Percentiles rank a stretch among this genome's conserved stretches.
phyloP scores from a whole-genome alignment of 2,113 vertebrate genomes.

The Lepisosteus oculatus region DNA sequence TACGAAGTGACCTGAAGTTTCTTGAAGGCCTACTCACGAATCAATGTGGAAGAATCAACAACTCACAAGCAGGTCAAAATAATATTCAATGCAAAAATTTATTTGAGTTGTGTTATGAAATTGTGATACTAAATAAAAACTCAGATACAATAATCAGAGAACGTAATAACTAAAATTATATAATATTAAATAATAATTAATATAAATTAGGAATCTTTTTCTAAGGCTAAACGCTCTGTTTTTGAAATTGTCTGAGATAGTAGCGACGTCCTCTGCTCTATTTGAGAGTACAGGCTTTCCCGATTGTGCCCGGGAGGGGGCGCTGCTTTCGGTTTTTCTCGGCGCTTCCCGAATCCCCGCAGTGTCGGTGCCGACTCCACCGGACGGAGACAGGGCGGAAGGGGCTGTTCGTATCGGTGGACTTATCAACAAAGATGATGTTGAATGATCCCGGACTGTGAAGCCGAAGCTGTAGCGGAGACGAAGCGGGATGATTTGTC shows the following conservation, averaged over 20 bases:
- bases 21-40: too few species aligned
- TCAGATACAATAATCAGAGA: background rate
- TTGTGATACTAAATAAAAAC: too few species aligned
- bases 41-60: too few species aligned
- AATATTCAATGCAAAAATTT: too few species aligned
- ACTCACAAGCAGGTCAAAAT: too few species aligned
- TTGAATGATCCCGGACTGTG: background rate
- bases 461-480: slow-evolving; percentile 2
- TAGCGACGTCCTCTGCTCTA: background rate
- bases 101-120: too few species aligned
- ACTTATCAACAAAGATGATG: background rate
- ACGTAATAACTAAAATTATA: background rate
- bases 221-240: background rate
- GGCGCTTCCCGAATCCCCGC: slow-evolving; percentile 10
- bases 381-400: slow-evolving; percentile 18
- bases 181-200: background rate
- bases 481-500: slow-evolving; percentile 10
- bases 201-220: background rate
- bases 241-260: background rate
- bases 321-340: slow-evolving; percentile 11
- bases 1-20: too few species aligned
- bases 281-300: background rate
- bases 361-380: slow-evolving; percentile 14
- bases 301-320: background rate
- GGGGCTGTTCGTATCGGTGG: slow-evolving; percentile 3